Base-by-base conservation (phyloP, 2,113 vertebrate species). In the Coracopsis vasa region DNA sequence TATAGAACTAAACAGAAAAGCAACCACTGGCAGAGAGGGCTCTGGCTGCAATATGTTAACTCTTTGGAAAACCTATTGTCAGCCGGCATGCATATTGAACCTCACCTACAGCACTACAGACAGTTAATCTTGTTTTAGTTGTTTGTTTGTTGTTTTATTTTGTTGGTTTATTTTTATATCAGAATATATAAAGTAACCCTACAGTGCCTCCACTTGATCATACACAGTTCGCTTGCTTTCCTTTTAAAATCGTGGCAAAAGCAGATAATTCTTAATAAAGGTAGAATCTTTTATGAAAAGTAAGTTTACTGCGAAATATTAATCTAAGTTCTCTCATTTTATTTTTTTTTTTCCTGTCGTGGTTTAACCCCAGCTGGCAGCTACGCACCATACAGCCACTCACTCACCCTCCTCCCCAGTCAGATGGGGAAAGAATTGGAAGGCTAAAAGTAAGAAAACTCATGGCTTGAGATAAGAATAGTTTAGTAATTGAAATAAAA, bases 1-100 rank as follows among this genome's bases (percentile, higher is more conserved):
- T 97, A 94, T 96, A 92, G 94, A 94, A 88, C 92, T 94, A 97
- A 97, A 95, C 93, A 96, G 92, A 94, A 96, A 93, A 96, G 96
- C 94, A 96, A 66, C 96, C 39, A 17, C 75, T 88, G 77, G 80
- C 47, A 48, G 85, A 88, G 41, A 48, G 33, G 31, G 48, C 42
- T 81, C 88, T 90, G 90, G 66, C 86, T 95, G 91, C 73, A 93
- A 47, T 77, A 39, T 23, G 20, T 95, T 96, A 97, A 97, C 95
- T 96, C 88, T 96, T 97, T 90, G 70, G 78, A 90, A 90, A 95
- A 82, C 90, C 39, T 29, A 7, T 11, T 61, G 65, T 78, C 37
- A 74, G 37, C 23, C 54, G 74, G 27, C 29, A 29, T 10, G 9
- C 2, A 4, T 47, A 25, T 27, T 65, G 80, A 90, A 51, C 21